phyloP scores from a whole-genome alignment of 2,797 vertebrate genomes.

The Pachyuromys duprasi region DNA sequence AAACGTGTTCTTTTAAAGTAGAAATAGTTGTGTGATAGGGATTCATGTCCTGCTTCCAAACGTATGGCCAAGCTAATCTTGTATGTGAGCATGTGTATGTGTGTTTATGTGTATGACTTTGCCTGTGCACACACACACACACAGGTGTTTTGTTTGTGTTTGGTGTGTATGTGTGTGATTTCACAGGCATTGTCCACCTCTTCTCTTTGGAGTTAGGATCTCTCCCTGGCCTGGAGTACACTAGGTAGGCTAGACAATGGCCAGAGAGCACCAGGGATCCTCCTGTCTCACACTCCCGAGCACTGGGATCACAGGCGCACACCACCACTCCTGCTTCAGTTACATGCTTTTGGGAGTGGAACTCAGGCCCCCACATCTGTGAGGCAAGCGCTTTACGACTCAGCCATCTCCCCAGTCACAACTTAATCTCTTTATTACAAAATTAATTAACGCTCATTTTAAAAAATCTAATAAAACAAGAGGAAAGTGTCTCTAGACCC shows the following conservation, averaged over 20 bases:
- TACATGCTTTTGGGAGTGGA: neutral
- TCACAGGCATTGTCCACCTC: neutral
- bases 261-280: neutral
- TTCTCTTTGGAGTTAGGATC: neutral
- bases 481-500: neutral
- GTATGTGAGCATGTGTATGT: neutral
- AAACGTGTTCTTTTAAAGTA: neutral
- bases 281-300: neutral
- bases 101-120: neutral
- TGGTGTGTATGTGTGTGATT: neutral
- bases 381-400: neutral
- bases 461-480: constrained; percentile 43
- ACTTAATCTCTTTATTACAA: constrained; percentile 53
- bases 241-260: neutral
- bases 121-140: neutral
- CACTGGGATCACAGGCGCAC: no score
- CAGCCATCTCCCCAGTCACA: neutral
- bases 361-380: neutral
- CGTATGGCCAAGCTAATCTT: constrained; percentile 11
- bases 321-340: neutral
- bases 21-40: neutral
- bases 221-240: neutral
- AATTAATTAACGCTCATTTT: constrained; percentile 43
- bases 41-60: neutral
- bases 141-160: neutral